Conservation (phyloP, 2,888 invertebrate species). For the Nomada fucata region DNA sequence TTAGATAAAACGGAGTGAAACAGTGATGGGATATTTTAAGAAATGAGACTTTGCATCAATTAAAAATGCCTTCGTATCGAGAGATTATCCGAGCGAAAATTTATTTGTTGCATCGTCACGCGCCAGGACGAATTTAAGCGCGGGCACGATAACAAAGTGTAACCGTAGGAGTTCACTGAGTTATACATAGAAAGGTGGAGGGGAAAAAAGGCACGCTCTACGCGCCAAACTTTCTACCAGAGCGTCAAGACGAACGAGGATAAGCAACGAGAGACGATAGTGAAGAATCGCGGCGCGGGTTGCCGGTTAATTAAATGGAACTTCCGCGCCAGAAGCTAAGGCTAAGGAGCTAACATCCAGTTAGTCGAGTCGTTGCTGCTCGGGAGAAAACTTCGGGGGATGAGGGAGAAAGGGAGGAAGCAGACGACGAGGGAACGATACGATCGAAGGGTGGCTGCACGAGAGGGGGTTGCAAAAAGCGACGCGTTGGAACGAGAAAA, state of each 20-base stretch:
- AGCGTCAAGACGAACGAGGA: conserved; percentile 37
- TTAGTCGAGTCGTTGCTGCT: conserved; percentile 33
- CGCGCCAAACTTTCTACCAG: conserved; percentile 37
- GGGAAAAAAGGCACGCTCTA: neutral
- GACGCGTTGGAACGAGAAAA: neutral
- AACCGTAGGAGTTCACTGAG: neutral
- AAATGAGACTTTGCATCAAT: too few relatives aligned
- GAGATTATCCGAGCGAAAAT: neutral
- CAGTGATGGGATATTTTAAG: neutral
- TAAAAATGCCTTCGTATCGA: neutral
- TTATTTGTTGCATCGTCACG: neutral
- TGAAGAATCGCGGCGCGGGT: conserved; percentile 55
- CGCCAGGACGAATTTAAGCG: neutral
- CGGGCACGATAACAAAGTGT: conserved; percentile 5
- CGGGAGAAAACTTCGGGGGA: conserved; percentile 35
- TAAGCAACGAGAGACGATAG: conserved; percentile 47
- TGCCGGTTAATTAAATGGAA: conserved; percentile 66
- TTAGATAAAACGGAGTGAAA: neutral
- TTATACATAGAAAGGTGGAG: neutral
- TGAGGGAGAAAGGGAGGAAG: neutral
- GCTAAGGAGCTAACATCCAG: conserved; percentile 59
- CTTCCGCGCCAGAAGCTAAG: conserved; percentile 55
- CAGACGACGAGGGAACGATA: neutral
- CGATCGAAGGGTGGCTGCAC: neutral
- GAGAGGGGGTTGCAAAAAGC: neutral